These are phyloP conservation scores for Campopleginae sp. DNA, from an alignment of 2,888 invertebrate genomes.

Conservation along the genomic window DNA sequence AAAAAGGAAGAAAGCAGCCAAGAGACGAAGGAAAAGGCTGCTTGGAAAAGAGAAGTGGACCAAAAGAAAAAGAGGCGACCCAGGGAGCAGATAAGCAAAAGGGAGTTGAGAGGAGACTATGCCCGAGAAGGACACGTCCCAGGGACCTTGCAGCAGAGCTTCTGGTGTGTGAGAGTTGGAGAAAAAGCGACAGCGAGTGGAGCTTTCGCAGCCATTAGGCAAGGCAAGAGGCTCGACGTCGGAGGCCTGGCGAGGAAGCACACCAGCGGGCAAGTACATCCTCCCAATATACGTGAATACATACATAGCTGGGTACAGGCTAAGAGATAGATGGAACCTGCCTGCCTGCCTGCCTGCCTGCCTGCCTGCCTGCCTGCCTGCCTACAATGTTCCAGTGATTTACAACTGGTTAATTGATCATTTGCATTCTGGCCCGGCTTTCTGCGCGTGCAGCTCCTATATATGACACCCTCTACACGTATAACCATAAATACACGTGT, in stretches of 20 bases:
- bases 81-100: slow-evolving; percentile 6
- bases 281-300: slow-evolving; percentile 63
- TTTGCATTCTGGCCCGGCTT: slow-evolving; percentile 78
- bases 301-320: slow-evolving; percentile 29
- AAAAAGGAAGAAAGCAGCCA: slow-evolving; percentile 44
- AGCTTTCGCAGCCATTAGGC: slow-evolving; percentile 47
- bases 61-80: slow-evolving; percentile 46
- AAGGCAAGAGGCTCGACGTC: slow-evolving; percentile 32
- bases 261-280: slow-evolving; percentile 53
- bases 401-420: slow-evolving; percentile 82
- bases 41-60: slow-evolving; percentile 24
- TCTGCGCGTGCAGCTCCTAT: slow-evolving; percentile 51
- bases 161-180: slow-evolving; percentile 22
- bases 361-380: slow-evolving; percentile 69
- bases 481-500: not conserved
- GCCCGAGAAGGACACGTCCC: slow-evolving; percentile 18
- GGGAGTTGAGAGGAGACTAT: not conserved
- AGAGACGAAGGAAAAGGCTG: not conserved
- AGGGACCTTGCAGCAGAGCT: not conserved
- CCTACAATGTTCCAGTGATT: slow-evolving; percentile 77
- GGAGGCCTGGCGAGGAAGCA: slow-evolving; percentile 23
- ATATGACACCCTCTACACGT: slow-evolving; percentile 13
- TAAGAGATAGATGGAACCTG: slow-evolving; percentile 72
- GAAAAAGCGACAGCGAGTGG: slow-evolving; percentile 35
- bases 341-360: slow-evolving; percentile 69